Evolutionary conservation across 2,888 invertebrate genomes (phyloP), one percentile per base, ranked within the genome.

Genomic region (Parasteatoda lunata): DNA sequence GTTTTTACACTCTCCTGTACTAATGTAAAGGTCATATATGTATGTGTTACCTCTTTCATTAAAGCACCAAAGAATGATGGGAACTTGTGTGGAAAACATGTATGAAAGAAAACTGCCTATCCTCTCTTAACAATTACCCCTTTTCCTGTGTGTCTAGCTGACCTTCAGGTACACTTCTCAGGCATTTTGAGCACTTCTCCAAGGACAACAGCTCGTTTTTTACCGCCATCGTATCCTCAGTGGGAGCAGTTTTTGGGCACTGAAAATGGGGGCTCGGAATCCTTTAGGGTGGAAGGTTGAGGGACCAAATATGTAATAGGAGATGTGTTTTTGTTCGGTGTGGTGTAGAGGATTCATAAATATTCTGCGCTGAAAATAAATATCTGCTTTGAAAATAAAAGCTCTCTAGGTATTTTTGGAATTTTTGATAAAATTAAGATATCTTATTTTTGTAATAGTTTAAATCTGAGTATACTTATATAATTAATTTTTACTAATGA

Each of bases 51-150:
- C n/a, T 59, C 59, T 59, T 7, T 8, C 59, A 59, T 59, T 13
- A 59, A n/a, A 13, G n/a, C 8, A 3, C 59, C 3, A 59, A 59
- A 59, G 13, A 59, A 59, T 59, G 59, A 59, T 59, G 59, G 59
- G 59, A 59, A 59, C 59, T 59, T 59, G n/a, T 4, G 59, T 59
- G 59, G 59, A 59, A 59, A 59, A n/a, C 59, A 59, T 59, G 30
- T 30, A 30, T 59, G 11, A n/a, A 8, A 59, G n/a, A n/a, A n/a
- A 59, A 59, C n/a, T n/a, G 59, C 45, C 59, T 49, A 5, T 77
- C 15, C 48, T 15, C 59, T 15, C 49, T 30, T 75, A 66, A 66
- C 85, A 86, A 86, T 86, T 86, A 86, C 79, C 85, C 84, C 69
- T 79, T 84, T 77, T 72, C 80, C 52, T 73, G 73, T 71, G 64